Base-by-base conservation (phyloP, 1,140 invertebrate genomes). In the Batillaria attramentaria region DNA sequence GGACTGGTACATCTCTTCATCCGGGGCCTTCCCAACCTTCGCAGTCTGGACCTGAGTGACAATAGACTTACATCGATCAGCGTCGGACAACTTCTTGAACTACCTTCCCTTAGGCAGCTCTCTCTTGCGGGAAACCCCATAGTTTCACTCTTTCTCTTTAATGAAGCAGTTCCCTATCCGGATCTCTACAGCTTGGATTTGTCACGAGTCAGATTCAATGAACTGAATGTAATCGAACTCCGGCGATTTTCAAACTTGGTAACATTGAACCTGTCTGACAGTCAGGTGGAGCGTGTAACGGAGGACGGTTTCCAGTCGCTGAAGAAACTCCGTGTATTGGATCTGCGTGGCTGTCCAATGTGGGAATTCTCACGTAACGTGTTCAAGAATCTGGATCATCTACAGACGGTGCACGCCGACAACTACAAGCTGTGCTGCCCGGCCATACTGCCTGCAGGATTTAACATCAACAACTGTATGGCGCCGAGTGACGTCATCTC, bases 371-470 rank as follows among this genome's bases (percentile, higher is more conserved):
- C n/a, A 62, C n/a, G n/a, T 8, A 6, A 62, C 3, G n/a, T 62
- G 8, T n/a, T 62, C n/a, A 24, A 62, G 33, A 31, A 31, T 8
- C 57, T 62, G 57, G 57, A 0, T n/a, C n/a, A 28, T 10, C 57
- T 35, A 79, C 82, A 46, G 46, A 39, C 4, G 80, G 73, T 60
- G 46, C 65, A 10, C 57, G n/a, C 57, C 24, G 57, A 62, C 24
- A 62, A 62, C 33, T 62, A 62, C 57, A 62, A 62, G 20, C 54
- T 84, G 39, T 84, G 83, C 42, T 84, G 83, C 50, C 37, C 72
- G 13, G 80, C 77, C 69, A 72, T 78, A 31, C 16, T 39, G 4
- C 31, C 65, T 20, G 78, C 78, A 18, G 28, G 46, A 1, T 31
- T 79, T 1, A 62, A 62, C 57, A 42, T 20, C 1, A 72, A 83